Evolutionary conservation across 1,140 invertebrate genomes (phyloP).

Genomic region (Danaus melanippus): DNA sequence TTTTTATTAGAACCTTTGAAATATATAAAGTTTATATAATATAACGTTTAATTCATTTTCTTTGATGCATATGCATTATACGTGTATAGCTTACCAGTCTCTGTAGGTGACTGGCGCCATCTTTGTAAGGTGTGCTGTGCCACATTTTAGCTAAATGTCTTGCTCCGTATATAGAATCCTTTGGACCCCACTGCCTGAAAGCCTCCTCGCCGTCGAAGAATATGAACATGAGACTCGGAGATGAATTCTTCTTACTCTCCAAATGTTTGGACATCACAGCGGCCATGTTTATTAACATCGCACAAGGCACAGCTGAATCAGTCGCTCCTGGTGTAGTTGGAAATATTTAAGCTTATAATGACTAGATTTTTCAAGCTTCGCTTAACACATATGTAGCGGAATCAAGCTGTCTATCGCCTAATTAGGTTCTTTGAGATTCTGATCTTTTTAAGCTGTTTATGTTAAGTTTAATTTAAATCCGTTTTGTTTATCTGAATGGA

Average conservation of each 20-base stretch:
- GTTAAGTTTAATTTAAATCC: too few relatives aligned
- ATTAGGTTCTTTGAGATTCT: too few relatives aligned
- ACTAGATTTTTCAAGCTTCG: too few relatives aligned
- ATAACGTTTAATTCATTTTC: too few relatives aligned
- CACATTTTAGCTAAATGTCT: constrained; percentile 88
- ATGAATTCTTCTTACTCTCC: constrained; percentile 56
- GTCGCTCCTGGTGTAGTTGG: constrained; percentile 77
- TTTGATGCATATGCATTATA: not conserved
- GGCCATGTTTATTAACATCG: constrained; percentile 94
- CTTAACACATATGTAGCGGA: too few relatives aligned
- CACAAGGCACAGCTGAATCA: constrained; percentile 98
- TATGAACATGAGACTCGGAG: constrained; percentile 91
- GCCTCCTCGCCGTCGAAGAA: constrained; percentile 99
- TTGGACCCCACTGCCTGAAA: constrained; percentile 87
- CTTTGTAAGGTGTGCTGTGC: constrained; percentile 71
- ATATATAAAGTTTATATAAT: too few relatives aligned
- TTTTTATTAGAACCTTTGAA: too few relatives aligned
- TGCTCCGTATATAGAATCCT: constrained; percentile 96
- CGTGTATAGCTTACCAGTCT: constrained; percentile 75
- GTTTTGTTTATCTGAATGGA: too few relatives aligned
- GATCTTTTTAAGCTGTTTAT: too few relatives aligned
- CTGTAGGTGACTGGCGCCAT: constrained; percentile 76
- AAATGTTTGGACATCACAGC: constrained; percentile 77
- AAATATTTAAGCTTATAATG: not conserved
- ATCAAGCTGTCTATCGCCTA: too few relatives aligned